A percentile compares a stretch with the other conserved stretches of the same genome.
Conservation (phyloP, 2,797 vertebrate genomes). For the Apogon hyalosoma region DNA sequence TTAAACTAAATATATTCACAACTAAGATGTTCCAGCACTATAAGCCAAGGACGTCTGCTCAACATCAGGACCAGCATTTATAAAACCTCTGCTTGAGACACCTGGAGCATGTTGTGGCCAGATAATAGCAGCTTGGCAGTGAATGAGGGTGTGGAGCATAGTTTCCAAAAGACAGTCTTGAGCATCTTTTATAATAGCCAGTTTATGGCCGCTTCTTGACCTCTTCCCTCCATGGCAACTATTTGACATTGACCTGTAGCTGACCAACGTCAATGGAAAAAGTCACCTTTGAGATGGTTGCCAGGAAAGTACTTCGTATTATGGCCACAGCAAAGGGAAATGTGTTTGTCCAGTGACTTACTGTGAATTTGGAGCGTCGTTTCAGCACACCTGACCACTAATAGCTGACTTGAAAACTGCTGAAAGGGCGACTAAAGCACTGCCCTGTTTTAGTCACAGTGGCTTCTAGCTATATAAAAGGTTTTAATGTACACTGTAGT, state of each 20-base stretch:
- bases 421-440: constrained; percentile 39
- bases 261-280: constrained; percentile 63
- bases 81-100: constrained; percentile 29
- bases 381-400: constrained; percentile 59
- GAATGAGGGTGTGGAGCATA: constrained; percentile 33
- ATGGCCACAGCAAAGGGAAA: constrained; percentile 42
- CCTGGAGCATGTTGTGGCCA: constrained; percentile 45
- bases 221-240: constrained; percentile 38
- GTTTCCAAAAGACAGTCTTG: constrained; percentile 56
- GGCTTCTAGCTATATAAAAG: constrained; percentile 35
- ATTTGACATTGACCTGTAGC: constrained; percentile 62
- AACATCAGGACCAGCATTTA: constrained; percentile 31
- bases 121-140: constrained; percentile 41
- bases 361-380: constrained; percentile 58
- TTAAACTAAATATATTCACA: constrained; percentile 49
- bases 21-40: constrained; percentile 38
- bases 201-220: constrained; percentile 57
- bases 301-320: constrained; percentile 69
- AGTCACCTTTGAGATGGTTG: constrained; percentile 44
- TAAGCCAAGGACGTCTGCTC: constrained; percentile 37
- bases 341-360: constrained; percentile 49
- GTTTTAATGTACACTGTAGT: constrained; percentile 50
- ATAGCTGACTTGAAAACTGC: constrained; percentile 57
- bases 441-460: constrained; percentile 42
- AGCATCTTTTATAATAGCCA: constrained; percentile 55